Base-by-base conservation (phyloP, 2,797 vertebrate species). In the Eospalax fontanierii region DNA sequence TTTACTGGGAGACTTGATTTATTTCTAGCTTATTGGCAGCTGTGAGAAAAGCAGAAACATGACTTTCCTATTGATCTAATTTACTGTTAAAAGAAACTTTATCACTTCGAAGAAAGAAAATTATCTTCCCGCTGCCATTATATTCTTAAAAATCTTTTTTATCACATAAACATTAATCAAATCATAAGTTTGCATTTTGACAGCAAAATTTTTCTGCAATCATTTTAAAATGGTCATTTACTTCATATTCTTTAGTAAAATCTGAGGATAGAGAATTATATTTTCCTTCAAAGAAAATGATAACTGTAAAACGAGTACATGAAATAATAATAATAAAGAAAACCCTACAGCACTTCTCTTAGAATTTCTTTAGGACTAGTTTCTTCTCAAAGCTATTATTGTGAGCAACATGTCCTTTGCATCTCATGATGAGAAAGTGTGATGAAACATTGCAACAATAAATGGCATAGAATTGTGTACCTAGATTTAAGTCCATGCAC, bases 221-320 rank as follows among this genome's bases (percentile, higher is more conserved):
- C 26, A 75, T 75, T 74, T 87, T 87, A 43, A 26, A 2, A n/a
- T 40, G 33, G 18, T 2, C 18, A n/a, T 70, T 87, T 57, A 38
- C 57, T 81, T 75, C 68, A 73, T 71, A 68, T 84, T n/a, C 65
- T 4, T 18, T 40, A 59, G 35, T 61, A 74, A 82, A 75, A 84
- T 75, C 33, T 38, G 43, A 82, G 59, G 12, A 33, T 2, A 24
- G 30, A 12, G 15, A 7, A 89, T 63, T 70, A 70, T 59, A 68
- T 94, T 90, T 89, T 92, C 59, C 22, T 95, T 90, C 38, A 84
- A 46, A 90, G 65, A 81, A 21, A 40, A 78, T 86, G 68, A 71
- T 40, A 35, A 43, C 0, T 30, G 12, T 14, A 57, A 46, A 82
- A 79, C 81, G 35, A 73, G 50, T 57, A 87, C 65, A 26, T 38